A percentile compares a stretch with the other conserved stretches of the same genome.
Evolutionary conservation across 2,797 vertebrate species (phyloP).

Genomic region (Neosilurus hyrtlii): DNA sequence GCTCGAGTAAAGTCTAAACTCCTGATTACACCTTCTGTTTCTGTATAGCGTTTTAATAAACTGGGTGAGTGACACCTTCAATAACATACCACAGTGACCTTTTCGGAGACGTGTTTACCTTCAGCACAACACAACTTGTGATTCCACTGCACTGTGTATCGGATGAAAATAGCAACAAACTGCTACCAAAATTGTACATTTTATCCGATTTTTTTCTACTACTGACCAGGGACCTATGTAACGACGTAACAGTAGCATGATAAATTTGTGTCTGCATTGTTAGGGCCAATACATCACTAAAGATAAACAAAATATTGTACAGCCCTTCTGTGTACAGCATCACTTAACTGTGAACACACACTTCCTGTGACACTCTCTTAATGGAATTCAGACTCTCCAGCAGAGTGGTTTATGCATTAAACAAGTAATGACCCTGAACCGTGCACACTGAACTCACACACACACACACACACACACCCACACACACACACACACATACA

Average conservation of each 20-base stretch:
- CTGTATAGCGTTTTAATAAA: not conserved
- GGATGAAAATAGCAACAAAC: not conserved
- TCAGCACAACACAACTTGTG: not conserved
- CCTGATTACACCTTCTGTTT: not conserved
- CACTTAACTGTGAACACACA: constrained; percentile 10
- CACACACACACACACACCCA: not conserved
- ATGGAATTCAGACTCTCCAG: constrained; percentile 34
- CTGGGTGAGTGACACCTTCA: not conserved
- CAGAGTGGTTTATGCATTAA: constrained; percentile 47
- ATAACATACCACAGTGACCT: not conserved
- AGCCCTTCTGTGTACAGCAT: not conserved
- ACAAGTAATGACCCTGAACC: constrained; percentile 43
- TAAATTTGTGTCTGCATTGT: not conserved
- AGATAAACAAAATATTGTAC: too few relatives aligned
- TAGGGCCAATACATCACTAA: not conserved
- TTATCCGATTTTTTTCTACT: not conserved
- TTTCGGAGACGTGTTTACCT: constrained; percentile 5
- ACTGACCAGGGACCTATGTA: not conserved
- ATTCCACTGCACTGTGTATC: not conserved
- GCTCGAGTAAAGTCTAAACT: not conserved
- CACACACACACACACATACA: not conserved
- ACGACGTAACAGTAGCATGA: not conserved
- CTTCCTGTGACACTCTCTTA: not conserved
- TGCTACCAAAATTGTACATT: not conserved
- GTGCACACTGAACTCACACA: constrained; percentile 1